Percentiles rank a stretch among this genome's conserved stretches.
Evolutionary conservation across 2,113 vertebrate genomes (phyloP).

Genomic region (Pomatostomus ruficeps): DNA sequence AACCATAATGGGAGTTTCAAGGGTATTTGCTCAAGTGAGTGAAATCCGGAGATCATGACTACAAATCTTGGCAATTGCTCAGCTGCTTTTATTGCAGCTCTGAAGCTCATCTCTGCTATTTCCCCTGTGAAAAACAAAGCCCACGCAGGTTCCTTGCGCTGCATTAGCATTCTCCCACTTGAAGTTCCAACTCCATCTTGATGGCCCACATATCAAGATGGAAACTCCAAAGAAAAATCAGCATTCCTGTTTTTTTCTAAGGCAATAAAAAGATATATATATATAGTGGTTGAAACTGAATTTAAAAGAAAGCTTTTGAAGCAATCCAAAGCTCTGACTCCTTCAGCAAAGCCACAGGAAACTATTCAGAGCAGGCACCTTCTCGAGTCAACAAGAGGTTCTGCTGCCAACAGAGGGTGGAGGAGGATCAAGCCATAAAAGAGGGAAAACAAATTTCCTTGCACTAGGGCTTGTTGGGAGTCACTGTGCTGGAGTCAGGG

Average conservation of each 20-base stretch:
- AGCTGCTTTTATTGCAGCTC: conserved; percentile 12
- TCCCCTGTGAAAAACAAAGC: conserved; percentile 34
- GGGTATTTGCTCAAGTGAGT: conserved; percentile 1
- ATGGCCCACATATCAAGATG: neutral
- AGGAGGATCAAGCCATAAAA: neutral
- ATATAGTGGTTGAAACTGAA: neutral
- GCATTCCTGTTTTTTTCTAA: neutral
- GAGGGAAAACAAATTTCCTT: neutral
- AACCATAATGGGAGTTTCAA: conserved; percentile 34
- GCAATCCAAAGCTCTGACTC: neutral
- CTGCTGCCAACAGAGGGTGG: neutral
- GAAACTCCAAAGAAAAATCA: neutral
- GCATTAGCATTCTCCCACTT: neutral
- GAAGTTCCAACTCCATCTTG: neutral
- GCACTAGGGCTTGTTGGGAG: neutral
- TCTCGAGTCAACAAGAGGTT: neutral
- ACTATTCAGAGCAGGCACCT: neutral
- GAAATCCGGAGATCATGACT: conserved; percentile 14
- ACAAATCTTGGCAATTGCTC: conserved; percentile 11
- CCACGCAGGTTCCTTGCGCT: neutral
- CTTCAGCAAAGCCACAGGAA: neutral
- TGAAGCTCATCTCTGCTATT: neutral
- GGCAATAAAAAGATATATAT: neutral
- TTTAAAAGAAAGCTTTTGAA: neutral
- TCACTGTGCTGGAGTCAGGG: neutral